These are phyloP conservation scores for Yponomeuta plumbellus DNA, from an alignment of 2,888 invertebrate genomes.

Conservation along the genomic window DNA sequence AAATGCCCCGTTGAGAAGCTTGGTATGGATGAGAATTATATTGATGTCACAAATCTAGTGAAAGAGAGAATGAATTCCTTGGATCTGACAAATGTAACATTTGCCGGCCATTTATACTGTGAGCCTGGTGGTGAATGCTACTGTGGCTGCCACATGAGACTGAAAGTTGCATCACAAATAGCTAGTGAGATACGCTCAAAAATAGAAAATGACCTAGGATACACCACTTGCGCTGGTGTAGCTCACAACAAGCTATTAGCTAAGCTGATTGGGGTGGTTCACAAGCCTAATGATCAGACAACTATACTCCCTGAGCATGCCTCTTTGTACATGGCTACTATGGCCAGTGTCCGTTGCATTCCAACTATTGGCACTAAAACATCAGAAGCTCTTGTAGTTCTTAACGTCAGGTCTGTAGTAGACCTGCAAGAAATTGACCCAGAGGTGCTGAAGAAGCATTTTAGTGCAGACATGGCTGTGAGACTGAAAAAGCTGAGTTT, in stretches of 20 bases:
- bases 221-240: conserved; percentile 89
- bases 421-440: conserved; percentile 80
- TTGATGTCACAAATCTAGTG: conserved; percentile 85
- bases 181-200: conserved; percentile 85
- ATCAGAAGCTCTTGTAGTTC: conserved; percentile 77
- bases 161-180: conserved; percentile 83
- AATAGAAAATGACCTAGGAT: conserved; percentile 80
- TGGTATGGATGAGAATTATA: conserved; percentile 90
- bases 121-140: conserved; percentile 76
- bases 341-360: conserved; percentile 78
- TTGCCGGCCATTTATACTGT: conserved; percentile 78
- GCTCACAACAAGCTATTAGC: conserved; percentile 90
- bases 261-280: conserved; percentile 82
- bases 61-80: conserved; percentile 66
- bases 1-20: conserved; percentile 86
- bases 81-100: conserved; percentile 44
- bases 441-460: conserved; percentile 77
- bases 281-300: conserved; percentile 91
- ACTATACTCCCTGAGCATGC: conserved; percentile 83
- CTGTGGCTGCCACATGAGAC: conserved; percentile 84
- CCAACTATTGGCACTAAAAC: conserved; percentile 87
- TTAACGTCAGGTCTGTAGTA: conserved; percentile 80
- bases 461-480: conserved; percentile 82
- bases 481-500: conserved; percentile 82
- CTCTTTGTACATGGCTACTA: conserved; percentile 78